A percentile compares a stretch with the other conserved stretches of the same genome.
phyloP scores from a whole-genome alignment of 2,797 vertebrate species.

The Poeciliopsis turneri region DNA sequence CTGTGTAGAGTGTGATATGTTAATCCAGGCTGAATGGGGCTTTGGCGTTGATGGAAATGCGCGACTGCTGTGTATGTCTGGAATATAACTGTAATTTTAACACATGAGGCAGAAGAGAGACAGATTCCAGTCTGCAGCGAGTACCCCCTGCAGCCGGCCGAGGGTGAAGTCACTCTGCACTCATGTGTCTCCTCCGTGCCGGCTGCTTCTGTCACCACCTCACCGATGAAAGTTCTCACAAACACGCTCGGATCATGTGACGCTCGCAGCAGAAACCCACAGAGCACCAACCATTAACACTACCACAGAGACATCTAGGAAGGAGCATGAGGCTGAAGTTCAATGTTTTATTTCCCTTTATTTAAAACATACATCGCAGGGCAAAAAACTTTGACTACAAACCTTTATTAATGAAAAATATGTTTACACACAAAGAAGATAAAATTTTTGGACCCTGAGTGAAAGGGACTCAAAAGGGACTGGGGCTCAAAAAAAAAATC shows the following conservation, averaged over 20 bases:
- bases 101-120: constrained; percentile 1
- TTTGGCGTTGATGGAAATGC: constrained; percentile 7
- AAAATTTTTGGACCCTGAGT: constrained; percentile 54
- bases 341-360: constrained; percentile 32
- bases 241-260: constrained; percentile 27
- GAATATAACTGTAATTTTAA: neutral
- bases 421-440: neutral
- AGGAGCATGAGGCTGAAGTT: neutral
- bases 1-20: neutral
- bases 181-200: constrained; percentile 49
- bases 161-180: constrained; percentile 42
- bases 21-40: constrained; percentile 6
- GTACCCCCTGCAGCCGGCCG: neutral
- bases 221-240: constrained; percentile 35
- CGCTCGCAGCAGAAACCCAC: constrained; percentile 4
- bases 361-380: constrained; percentile 21
- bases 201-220: constrained; percentile 60
- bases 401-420: constrained; percentile 30
- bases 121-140: neutral
- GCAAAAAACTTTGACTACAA: constrained; percentile 11
- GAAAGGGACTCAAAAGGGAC: constrained; percentile 21
- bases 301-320: constrained; percentile 22
- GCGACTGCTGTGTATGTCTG: constrained; percentile 2
- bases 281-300: constrained; percentile 23
- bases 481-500: constrained; percentile 15